Conservation (phyloP, 37 sponge, comb jelly and placozoan species). For the Bolinopsis microptera region DNA sequence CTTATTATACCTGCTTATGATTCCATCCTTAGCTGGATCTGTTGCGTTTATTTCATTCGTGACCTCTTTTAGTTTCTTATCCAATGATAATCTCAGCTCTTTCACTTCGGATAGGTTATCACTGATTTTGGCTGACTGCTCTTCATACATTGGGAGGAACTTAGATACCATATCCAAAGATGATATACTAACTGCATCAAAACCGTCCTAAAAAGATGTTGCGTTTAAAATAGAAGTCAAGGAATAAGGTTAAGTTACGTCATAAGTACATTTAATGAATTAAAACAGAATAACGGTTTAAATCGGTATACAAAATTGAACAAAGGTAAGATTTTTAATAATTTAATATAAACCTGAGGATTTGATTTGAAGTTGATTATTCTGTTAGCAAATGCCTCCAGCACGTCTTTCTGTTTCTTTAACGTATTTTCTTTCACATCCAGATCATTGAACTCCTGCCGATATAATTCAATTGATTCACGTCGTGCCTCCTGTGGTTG, state of each 20-base stretch:
- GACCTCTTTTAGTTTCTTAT: slow-evolving; percentile 18
- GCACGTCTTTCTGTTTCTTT: slow-evolving; percentile 40
- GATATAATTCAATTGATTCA: slow-evolving; percentile 32
- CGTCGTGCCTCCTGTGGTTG: neutral
- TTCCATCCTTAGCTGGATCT: slow-evolving; percentile 60
- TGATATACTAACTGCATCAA: slow-evolving; percentile 24
- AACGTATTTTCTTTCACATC: slow-evolving; percentile 23
- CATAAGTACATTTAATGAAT: neutral
- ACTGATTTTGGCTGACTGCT: slow-evolving; percentile 31
- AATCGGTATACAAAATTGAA: too few species aligned
- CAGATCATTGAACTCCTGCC: neutral
- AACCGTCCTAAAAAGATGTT: neutral
- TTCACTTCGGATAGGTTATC: neutral
- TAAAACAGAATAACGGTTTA: too few species aligned
- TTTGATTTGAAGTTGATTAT: neutral
- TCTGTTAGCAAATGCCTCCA: slow-evolving; percentile 54
- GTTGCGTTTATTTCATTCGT: slow-evolving; percentile 6
- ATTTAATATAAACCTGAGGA: slow-evolving; percentile 38
- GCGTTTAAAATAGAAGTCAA: neutral
- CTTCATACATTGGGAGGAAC: slow-evolving; percentile 62
- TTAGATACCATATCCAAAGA: slow-evolving; percentile 60
- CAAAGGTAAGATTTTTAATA: too few species aligned
- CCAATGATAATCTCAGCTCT: neutral
- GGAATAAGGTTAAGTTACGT: neutral
- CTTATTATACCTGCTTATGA: slow-evolving; percentile 41